Evolutionary conservation across 2,113 vertebrate species (phyloP).

Genomic region (Solea senegalensis): DNA sequence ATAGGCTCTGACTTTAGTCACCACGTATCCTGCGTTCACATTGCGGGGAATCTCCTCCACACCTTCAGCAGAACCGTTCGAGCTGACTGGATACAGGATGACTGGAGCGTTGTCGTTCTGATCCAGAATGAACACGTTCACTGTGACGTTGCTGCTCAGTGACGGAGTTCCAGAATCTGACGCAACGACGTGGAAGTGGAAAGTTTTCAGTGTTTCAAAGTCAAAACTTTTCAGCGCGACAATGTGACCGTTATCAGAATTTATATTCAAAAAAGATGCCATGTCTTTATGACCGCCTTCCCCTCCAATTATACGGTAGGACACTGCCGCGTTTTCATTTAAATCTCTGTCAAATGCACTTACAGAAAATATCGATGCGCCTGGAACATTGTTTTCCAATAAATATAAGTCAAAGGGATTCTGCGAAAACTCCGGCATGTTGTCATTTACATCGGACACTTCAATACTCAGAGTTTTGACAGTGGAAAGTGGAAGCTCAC

Average conservation of each 20-base stretch:
- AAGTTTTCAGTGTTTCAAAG: conserved; percentile 64
- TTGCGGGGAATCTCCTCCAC: conserved; percentile 32
- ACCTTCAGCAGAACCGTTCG: conserved; percentile 29
- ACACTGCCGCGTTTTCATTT: conserved; percentile 60
- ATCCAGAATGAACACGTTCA: conserved; percentile 37
- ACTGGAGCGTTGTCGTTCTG: conserved; percentile 61
- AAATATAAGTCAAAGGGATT: conserved; percentile 59
- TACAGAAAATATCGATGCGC: conserved; percentile 61
- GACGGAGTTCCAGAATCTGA: conserved; percentile 61
- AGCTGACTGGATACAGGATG: conserved; percentile 36
- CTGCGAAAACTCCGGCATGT: conserved; percentile 59
- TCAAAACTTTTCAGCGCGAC: conserved; percentile 65
- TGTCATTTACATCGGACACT: conserved; percentile 75
- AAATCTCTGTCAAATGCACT: conserved; percentile 63
- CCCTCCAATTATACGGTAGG: conserved; percentile 47
- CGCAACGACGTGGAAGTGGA: conserved; percentile 56
- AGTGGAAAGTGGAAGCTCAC: conserved; percentile 59
- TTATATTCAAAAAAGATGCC: conserved; percentile 61
- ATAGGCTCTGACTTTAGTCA: conserved; percentile 34
- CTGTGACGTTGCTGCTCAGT: conserved; percentile 39
- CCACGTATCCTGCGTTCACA: conserved; percentile 25
- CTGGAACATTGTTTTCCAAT: conserved; percentile 65
- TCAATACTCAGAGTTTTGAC: conserved; percentile 60
- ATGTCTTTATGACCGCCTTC: conserved; percentile 35
- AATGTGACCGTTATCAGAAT: conserved; percentile 61